phyloP scores from a whole-genome alignment of 2,888 invertebrate genomes.

The Chymomyza caudatula region DNA sequence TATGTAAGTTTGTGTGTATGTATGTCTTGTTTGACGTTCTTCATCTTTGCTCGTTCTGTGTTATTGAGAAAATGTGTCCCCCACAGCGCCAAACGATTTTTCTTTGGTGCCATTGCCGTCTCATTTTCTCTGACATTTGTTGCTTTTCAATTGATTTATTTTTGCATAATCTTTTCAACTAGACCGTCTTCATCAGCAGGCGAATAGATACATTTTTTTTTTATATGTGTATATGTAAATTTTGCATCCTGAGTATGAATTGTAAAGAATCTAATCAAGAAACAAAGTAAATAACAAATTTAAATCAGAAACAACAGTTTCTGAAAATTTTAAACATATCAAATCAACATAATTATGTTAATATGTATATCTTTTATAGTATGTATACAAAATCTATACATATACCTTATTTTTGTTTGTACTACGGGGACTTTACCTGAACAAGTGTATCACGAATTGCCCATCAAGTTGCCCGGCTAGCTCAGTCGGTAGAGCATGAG shows the following conservation, averaged over 20 bases:
- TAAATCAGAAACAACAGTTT: too few relatives aligned
- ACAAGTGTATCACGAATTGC: not conserved
- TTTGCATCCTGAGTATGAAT: too few relatives aligned
- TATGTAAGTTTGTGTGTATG: constrained; percentile 6
- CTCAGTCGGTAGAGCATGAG: constrained; percentile 79
- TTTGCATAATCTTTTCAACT: constrained; percentile 55
- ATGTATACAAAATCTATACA: not conserved
- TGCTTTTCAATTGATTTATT: constrained; percentile 53
- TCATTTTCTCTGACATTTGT: constrained; percentile 22
- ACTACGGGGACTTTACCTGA: not conserved
- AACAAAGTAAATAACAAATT: too few relatives aligned
- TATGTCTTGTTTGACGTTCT: constrained; percentile 4
- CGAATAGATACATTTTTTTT: not conserved
- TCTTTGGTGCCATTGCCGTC: constrained; percentile 34
- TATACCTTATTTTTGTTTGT: not conserved
- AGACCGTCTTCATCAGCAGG: constrained; percentile 2
- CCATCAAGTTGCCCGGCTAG: constrained; percentile 69
- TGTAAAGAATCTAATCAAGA: too few relatives aligned
- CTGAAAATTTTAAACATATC: too few relatives aligned
- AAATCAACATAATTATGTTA: constrained; percentile 2
- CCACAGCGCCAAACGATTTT: constrained; percentile 32
- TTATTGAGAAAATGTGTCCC: constrained; percentile 17
- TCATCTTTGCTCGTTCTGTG: too few relatives aligned
- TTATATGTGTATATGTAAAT: too few relatives aligned
- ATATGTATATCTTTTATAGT: not conserved